Evolutionary conservation across 2,113 vertebrate genomes (phyloP).

Genomic region (Mastomys coucha): DNA sequence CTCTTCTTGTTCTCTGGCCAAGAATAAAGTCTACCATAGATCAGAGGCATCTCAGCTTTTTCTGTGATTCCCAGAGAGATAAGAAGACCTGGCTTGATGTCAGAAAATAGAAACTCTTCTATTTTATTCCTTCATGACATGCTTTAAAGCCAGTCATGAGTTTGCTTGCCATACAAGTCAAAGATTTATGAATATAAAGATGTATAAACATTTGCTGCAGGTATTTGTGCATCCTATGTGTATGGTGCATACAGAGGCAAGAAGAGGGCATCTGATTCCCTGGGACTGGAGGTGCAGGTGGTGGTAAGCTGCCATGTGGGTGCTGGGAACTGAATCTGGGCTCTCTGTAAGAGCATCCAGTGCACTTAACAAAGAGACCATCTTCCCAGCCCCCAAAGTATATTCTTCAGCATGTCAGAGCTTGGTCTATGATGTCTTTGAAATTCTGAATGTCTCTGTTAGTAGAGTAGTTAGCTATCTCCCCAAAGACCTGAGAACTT

Average conservation of each 20-base stretch:
- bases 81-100: not conserved
- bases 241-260: not conserved
- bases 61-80: not conserved
- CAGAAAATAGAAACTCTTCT: not conserved
- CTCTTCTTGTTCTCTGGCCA: not conserved
- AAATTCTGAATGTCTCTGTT: not conserved
- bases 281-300: not conserved
- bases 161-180: not conserved
- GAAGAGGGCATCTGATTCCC: not conserved
- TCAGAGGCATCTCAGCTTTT: not conserved
- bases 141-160: not conserved
- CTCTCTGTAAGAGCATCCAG: not conserved
- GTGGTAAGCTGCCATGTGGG: rapidly evolving
- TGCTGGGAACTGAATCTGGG: not conserved
- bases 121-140: not conserved
- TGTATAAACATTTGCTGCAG: not conserved
- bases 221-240: not conserved
- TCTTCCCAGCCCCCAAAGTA: not conserved
- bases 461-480: not conserved
- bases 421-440: not conserved
- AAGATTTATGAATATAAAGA: not conserved
- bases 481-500: not conserved
- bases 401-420: not conserved
- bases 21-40: not conserved
- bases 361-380: not conserved